These are phyloP conservation scores for Bufo gargarizans DNA, from an alignment of 2,113 vertebrate genomes.

Conservation along the genomic window DNA sequence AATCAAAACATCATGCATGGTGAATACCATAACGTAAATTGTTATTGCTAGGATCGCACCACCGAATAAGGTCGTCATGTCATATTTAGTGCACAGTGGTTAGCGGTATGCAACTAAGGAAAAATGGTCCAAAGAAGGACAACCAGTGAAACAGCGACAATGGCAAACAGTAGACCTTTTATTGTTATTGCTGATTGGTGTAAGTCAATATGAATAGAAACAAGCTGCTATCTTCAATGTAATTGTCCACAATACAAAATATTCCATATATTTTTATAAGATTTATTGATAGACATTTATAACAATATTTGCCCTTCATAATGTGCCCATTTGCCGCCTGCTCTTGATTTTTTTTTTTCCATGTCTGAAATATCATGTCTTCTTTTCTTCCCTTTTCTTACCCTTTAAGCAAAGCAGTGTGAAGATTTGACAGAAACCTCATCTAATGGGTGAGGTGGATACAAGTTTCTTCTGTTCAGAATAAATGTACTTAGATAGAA, in stretches of 20 bases:
- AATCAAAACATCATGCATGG: too few relatives aligned
- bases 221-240: not conserved
- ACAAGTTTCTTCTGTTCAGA: slow-evolving; percentile 1
- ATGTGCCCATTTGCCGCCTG: not conserved
- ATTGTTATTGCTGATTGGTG: too few relatives aligned
- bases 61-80: too few relatives aligned
- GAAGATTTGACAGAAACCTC: not conserved
- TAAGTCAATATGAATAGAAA: not conserved
- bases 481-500: slow-evolving; percentile 24
- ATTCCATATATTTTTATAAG: too few relatives aligned
- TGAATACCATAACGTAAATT: too few relatives aligned
- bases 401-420: not conserved
- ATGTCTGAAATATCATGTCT: not conserved
- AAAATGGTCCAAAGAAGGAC: too few relatives aligned
- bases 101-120: too few relatives aligned
- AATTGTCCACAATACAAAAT: not conserved
- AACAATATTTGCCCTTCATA: not conserved
- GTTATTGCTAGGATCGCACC: too few relatives aligned
- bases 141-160: too few relatives aligned
- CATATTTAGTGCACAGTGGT: too few relatives aligned
- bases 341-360: not conserved
- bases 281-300: not conserved
- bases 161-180: too few relatives aligned
- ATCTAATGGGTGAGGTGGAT: slow-evolving; percentile 30
- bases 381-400: slow-evolving; percentile 15